Conservation (phyloP, 2,797 vertebrate genomes). For the Arnoldichthys spilopterus region DNA sequence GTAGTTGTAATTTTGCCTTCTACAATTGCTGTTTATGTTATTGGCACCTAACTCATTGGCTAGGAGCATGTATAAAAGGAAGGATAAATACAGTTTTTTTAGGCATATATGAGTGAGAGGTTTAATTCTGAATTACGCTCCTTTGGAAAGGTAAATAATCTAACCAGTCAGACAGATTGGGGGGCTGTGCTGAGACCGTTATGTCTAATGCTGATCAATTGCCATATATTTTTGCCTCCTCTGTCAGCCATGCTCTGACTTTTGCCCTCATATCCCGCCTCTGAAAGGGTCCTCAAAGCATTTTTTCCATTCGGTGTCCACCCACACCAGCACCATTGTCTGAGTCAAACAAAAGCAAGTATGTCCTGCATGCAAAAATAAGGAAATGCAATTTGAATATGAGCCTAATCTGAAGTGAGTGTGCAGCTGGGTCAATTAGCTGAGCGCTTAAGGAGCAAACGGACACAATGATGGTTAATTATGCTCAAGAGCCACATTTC, state of each 20-base stretch:
- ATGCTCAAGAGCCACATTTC: constrained; percentile 42
- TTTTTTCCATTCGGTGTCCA: constrained; percentile 22
- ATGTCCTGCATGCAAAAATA: not conserved
- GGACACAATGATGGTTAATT: constrained; percentile 40
- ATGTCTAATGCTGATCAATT: constrained; percentile 20
- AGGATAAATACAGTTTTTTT: no score
- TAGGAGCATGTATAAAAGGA: no score
- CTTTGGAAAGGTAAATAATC: constrained; percentile 26
- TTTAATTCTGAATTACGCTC: not conserved
- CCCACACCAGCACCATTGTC: not conserved
- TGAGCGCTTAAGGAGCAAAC: constrained; percentile 7
- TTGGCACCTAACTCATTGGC: no score
- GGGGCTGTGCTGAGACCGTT: not conserved
- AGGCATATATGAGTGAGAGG: no score
- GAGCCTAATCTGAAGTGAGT: not conserved
- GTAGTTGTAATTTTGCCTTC: no score
- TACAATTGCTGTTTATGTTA: no score
- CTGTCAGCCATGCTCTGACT: constrained; percentile 3
- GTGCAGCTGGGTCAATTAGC: constrained; percentile 33
- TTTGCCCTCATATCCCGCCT: not conserved
- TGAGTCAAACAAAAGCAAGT: not conserved
- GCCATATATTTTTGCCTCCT: constrained; percentile 34
- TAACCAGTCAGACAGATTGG: no score
- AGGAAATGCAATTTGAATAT: constrained; percentile 6
- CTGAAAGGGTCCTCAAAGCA: not conserved